Percentiles rank a stretch among this genome's conserved stretches.
Evolutionary conservation across 2,888 invertebrate genomes (phyloP).

Genomic region (Lasioglossum zephyrum): DNA sequence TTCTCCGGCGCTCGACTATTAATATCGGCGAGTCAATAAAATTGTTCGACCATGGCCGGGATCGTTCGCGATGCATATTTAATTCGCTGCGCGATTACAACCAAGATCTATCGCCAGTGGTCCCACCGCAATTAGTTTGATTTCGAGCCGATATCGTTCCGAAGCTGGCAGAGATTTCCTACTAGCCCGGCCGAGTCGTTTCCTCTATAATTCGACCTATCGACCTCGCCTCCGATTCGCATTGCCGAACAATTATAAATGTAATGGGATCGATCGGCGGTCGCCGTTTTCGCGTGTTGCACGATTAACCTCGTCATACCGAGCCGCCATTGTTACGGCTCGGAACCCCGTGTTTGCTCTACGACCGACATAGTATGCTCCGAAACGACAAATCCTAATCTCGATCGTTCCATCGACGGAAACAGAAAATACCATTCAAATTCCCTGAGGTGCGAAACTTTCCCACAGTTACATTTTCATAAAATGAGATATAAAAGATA

Average conservation of each 20-base stretch:
- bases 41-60: constrained; percentile 29
- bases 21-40: constrained; percentile 49
- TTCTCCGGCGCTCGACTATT: constrained; percentile 22
- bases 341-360: neutral
- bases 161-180: constrained; percentile 43
- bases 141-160: constrained; percentile 50
- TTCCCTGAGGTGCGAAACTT: neutral
- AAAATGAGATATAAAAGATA: neutral
- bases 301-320: constrained; percentile 22
- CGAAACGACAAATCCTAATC: constrained; percentile 1
- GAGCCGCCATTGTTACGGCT: constrained; percentile 13
- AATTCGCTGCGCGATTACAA: constrained; percentile 62
- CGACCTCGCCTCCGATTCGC: constrained; percentile 44
- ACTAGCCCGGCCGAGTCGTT: constrained; percentile 35
- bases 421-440: neutral
- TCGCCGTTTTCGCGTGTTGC: constrained; percentile 27
- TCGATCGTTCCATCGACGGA: neutral
- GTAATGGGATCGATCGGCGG: constrained; percentile 63
- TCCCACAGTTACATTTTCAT: neutral
- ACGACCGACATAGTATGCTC: neutral
- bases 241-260: constrained; percentile 66
- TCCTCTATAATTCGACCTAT: constrained; percentile 50
- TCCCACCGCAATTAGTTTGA: constrained; percentile 68
- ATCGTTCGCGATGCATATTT: constrained; percentile 59
- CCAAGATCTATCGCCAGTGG: constrained; percentile 37